Evolutionary conservation across 2,888 invertebrate genomes (phyloP), one percentile per base, ranked within the genome.

Genomic region (Drosophila planitibia): DNA sequence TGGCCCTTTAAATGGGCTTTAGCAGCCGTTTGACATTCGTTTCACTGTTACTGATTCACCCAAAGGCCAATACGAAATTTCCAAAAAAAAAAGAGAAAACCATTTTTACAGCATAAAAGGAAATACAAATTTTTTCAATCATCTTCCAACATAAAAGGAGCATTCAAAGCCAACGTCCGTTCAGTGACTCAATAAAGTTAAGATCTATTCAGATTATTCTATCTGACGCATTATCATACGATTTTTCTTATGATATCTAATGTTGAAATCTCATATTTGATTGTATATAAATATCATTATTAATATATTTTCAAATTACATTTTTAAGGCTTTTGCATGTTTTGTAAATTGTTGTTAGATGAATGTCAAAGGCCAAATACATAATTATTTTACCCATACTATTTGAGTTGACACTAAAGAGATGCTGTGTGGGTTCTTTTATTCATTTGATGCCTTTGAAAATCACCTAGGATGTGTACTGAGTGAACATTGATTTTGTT

Each of bases 401-500:
- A 30, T 30, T 52, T 12, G 30, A n/a, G 30, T 30, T 30, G 30
- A 30, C 14, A 12, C 19, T n/a, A 30, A 30, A 47, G 4, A 28
- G 28, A 57, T 9, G 7, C 25, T 35, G 22, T 35, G 16, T 22
- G 25, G 28, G 22, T 33, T n/a, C 4, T 7, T 5, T 25, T 25
- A 25, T 52, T 41, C 33, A 66, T 16, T 25, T 25, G n/a, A 16
- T 19, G 10, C 7, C 51, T 51, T 41, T 35, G 41, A 28, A 33
- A 33, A 19, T 33, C 52, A 62, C 62, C 63, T 71, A 39, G 33
- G 37, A 5, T 22, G 32, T 14, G 22, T 19, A 37, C 5, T 35
- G 35, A 3, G 1, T 16, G 44, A 62, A 62, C 49, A 53, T 78
- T 62, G 66, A 59, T 63, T 77, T 66, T 35, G 47, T 77, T 63